Base-by-base conservation (phyloP, 2,888 invertebrate species). In the Dromius quadrimaculatus region DNA sequence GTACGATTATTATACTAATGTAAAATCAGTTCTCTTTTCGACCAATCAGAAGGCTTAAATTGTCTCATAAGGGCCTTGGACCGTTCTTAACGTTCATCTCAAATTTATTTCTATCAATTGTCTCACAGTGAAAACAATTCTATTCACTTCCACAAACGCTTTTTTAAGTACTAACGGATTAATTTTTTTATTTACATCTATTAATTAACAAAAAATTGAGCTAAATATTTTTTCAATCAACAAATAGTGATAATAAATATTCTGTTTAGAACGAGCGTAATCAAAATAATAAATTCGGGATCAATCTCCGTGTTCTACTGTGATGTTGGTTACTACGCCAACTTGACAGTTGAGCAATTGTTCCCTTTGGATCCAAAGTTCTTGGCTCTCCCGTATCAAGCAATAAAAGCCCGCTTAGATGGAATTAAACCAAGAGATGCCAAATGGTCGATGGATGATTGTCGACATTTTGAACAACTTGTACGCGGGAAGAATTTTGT, bases 371-470 rank as follows among this genome's bases (percentile, higher is more conserved):
- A 85, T 50, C 77, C 80, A 0, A 82, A 86, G 74, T 90, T 89
- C 76, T 82, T 86, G 72, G 81, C 83, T 72, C 80, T 90, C 70
- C 90, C 90, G 1, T 88, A 87, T 80, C 89, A 89, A 81, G 89
- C 90, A 0, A 82, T 91, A 45, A 87, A 87, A 76, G 90, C 90
- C 6, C 87, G 85, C 81, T 80, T 90, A 61, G 79, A 84, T 75
- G 90, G 90, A 89, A 79, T 88, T 66, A 81, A 82, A 73, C 84
- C 88, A 41, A 81, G 78, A 19, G 80, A 84, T 71, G 80, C 80
- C 17, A 85, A 92, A 81, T 92, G 92, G 91, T 85, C 88, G 0
- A 87, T 90, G 74, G 89, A 90, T 75, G 92, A 92, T 80, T 91
- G 91, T 76, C 82, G 90, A 62, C 83, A 87, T 71, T 94, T 94